These are phyloP conservation scores for Oceanites oceanicus DNA, from an alignment of 2,113 vertebrate species.

Conservation along the genomic window DNA sequence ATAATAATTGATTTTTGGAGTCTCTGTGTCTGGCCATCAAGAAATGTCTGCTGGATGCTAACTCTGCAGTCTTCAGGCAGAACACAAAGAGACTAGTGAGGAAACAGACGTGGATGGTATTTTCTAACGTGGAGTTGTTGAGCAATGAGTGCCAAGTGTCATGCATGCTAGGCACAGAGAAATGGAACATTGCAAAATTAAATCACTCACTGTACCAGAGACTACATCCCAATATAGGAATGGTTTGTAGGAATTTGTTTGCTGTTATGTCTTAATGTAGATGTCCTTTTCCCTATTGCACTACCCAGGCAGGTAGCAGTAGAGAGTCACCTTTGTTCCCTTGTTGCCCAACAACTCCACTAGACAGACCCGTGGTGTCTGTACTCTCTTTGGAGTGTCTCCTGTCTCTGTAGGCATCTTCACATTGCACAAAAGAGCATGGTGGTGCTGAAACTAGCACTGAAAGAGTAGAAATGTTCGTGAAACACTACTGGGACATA, in stretches of 20 bases:
- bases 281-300: not conserved
- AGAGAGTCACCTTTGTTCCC: not conserved
- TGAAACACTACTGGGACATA: not conserved
- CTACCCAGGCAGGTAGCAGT: not conserved
- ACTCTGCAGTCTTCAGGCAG: not conserved
- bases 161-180: not conserved
- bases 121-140: not conserved
- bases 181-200: not conserved
- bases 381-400: not conserved
- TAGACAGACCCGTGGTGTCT: not conserved
- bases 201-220: not conserved
- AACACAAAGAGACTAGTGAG: not conserved
- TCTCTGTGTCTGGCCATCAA: slow-evolving; percentile 19
- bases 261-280: not conserved
- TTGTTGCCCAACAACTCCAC: not conserved
- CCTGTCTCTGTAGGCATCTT: not conserved
- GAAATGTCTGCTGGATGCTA: not conserved
- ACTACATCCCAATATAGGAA: not conserved
- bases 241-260: not conserved
- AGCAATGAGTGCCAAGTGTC: not conserved
- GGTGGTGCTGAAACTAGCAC: not conserved
- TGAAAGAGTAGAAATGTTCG: not conserved
- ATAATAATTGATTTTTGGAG: slow-evolving; percentile 22
- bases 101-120: not conserved
- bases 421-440: not conserved